Conservation (phyloP, 2,113 vertebrate species). For the Physeter macrocephalus region DNA sequence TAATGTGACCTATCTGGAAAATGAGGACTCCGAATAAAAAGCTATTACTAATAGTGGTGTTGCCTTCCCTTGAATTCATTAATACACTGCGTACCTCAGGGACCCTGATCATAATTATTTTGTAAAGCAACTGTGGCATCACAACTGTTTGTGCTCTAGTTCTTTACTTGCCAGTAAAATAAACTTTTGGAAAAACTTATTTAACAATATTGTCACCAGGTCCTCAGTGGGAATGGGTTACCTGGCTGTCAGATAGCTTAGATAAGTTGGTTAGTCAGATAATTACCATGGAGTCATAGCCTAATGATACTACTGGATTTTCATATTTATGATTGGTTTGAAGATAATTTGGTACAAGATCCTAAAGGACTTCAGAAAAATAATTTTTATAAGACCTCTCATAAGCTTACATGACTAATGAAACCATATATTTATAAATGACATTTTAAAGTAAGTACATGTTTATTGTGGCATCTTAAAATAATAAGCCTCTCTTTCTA, state of each 20-base stretch:
- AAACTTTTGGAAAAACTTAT: conserved; percentile 46
- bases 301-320: not conserved
- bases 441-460: not conserved
- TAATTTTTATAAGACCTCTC: not conserved
- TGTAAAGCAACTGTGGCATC: conserved; percentile 74
- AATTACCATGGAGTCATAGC: conserved; percentile 45
- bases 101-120: conserved; percentile 74
- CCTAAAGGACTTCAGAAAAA: not conserved
- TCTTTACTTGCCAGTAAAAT: conserved; percentile 74
- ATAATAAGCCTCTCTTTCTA: not conserved
- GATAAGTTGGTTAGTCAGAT: not conserved
- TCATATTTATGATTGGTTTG: not conserved
- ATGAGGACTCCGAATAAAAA: conserved; percentile 91
- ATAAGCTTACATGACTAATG: not conserved
- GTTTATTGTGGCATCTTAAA: not conserved
- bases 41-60: conserved; percentile 88
- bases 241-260: not conserved
- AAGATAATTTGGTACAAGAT: not conserved
- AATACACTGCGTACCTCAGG: conserved; percentile 73
- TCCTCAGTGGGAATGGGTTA: conserved; percentile 7
- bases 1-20: conserved; percentile 95
- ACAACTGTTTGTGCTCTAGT: conserved; percentile 68
- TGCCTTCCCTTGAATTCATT: conserved; percentile 84
- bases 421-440: not conserved
- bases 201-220: conserved; percentile 62